Base-by-base conservation (phyloP, 2,888 invertebrate genomes). In the Miltochrista miniata region DNA sequence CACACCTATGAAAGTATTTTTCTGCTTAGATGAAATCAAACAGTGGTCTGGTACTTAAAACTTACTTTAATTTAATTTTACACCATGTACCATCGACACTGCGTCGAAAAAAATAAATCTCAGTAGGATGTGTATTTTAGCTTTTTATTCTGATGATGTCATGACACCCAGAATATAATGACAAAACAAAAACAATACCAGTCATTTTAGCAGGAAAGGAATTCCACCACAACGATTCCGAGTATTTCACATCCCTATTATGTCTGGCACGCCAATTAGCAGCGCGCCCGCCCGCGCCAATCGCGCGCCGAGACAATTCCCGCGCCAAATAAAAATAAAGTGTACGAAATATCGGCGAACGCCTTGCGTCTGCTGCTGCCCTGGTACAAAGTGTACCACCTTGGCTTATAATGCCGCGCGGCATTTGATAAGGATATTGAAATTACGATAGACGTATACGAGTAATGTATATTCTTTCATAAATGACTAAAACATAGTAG, bases 281-380 rank as follows among this genome's bases (percentile, higher is more conserved):
- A 64, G 61, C 59, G 53, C 44, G 54, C 68, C 41, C 58, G 62
- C 68, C 62, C 59, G 64, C 61, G 63, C 64, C 57, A 59, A 60
- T 61, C 68, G 59, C 68, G 66, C 68, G 66, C 56, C 64, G 59
- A 67, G 70, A 70, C 71, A 67, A 68, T 70, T 73, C 64, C 58
- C 55, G 57, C 68, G 66, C 70, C 64, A 72, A 78, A 79, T 77
- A 78, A 78, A 78, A 79, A 76, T 77, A 79, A 80, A 80, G 74
- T 73, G 75, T 66, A 66, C 68, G 56, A 72, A 74, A 78, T 75
- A 73, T 74, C 59, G 63, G 48, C 60, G 36, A 56, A 58, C 64
- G 47, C 35, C 52, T 53, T 41, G 51, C 63, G 51, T 61, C 56
- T 54, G 24, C 54, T 56, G 52, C 47, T 47, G 29, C 51, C 44